These are phyloP conservation scores for Hippopotamyrus pictus DNA, from an alignment of 2,797 vertebrate species.

Conservation along the genomic window DNA sequence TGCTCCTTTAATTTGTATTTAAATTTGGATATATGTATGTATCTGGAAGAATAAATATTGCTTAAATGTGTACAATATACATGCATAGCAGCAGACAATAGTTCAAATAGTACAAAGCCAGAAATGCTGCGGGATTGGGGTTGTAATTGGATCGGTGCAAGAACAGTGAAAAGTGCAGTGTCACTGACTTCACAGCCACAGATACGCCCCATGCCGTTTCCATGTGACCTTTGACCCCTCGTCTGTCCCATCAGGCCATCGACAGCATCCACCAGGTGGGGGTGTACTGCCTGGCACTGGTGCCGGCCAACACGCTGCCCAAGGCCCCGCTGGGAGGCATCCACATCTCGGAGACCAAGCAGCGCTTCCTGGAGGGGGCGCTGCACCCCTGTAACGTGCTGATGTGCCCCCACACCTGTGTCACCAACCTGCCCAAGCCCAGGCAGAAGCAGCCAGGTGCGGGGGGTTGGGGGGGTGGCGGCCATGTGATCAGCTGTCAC, in stretches of 20 bases:
- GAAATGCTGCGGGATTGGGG: background rate
- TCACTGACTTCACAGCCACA: background rate
- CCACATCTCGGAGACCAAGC: conserved; percentile 90
- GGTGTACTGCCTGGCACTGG: conserved; percentile 87
- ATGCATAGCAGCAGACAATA: background rate
- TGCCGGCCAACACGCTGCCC: conserved; percentile 90
- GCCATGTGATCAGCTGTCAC: background rate
- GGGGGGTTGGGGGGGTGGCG: background rate
- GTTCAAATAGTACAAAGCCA: background rate
- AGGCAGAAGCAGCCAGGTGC: conserved; percentile 92
- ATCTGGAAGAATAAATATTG: background rate
- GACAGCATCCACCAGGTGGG: conserved; percentile 97
- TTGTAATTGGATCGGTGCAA: background rate
- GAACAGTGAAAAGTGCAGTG: background rate
- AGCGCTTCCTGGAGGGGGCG: conserved; percentile 86
- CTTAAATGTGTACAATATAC: background rate
- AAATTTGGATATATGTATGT: background rate
- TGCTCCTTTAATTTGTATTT: background rate
- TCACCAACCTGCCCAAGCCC: conserved; percentile 91
- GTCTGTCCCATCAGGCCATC: conserved; percentile 68
- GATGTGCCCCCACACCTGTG: conserved; percentile 93
- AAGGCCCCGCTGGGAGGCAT: conserved; percentile 91
- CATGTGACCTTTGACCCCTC: background rate
- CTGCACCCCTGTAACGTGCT: conserved; percentile 90
- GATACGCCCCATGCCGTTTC: background rate